These are phyloP conservation scores for Heterohyrax brucei DNA, from an alignment of 2,797 vertebrate genomes.

Conservation along the genomic window DNA sequence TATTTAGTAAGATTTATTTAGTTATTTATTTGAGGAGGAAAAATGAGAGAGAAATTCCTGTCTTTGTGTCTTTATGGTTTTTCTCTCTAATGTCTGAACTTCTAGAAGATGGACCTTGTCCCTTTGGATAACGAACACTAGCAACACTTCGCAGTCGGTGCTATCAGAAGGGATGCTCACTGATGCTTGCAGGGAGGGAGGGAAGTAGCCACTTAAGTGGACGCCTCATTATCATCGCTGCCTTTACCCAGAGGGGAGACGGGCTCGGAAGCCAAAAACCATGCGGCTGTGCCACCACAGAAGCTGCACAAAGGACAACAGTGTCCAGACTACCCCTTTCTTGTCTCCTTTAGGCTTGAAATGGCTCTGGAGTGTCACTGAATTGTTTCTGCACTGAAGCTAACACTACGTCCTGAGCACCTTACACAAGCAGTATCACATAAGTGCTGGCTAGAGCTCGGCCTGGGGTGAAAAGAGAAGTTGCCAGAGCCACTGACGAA, in stretches of 20 bases:
- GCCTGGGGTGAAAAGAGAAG: not conserved
- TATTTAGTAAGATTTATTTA: constrained; percentile 22
- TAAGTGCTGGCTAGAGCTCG: not conserved
- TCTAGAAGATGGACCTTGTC: not conserved
- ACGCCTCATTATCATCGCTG: not conserved
- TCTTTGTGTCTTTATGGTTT: not conserved
- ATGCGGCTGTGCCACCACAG: not conserved
- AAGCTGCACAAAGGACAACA: not conserved
- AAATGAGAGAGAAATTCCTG: not conserved
- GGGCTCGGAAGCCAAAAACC: not conserved
- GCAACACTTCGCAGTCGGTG: not conserved
- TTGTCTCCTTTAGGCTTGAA: not conserved
- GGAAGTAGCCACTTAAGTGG: not conserved
- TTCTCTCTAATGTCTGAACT: not conserved
- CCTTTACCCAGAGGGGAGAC: not conserved
- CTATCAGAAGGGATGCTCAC: not conserved
- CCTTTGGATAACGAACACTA: not conserved
- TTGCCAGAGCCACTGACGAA: not conserved
- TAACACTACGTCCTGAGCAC: not conserved
- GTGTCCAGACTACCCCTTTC: not conserved
- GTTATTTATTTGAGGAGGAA: not conserved
- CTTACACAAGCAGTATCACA: fast-evolving
- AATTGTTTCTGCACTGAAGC: not conserved
- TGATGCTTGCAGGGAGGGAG: not conserved
- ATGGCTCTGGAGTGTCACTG: not conserved